Conservation (phyloP, 2,113 vertebrate species). For the Pao palembangensis region DNA sequence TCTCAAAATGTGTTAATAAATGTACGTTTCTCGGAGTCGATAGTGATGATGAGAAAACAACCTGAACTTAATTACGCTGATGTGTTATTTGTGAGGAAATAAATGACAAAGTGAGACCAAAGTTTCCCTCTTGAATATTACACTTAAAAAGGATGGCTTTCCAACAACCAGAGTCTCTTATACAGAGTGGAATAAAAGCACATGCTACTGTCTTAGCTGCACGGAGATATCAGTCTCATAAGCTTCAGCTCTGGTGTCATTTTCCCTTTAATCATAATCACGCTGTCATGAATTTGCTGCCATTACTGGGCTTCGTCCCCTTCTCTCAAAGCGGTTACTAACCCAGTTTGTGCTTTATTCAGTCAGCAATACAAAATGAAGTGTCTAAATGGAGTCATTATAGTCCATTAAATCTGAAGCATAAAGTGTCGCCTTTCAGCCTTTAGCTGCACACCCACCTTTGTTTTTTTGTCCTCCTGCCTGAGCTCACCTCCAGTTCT, state of each 20-base stretch:
- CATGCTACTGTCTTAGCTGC: slow-evolving; percentile 4
- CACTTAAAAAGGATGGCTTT: no score
- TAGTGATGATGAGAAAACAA: no score
- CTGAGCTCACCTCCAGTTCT: slow-evolving; percentile 9
- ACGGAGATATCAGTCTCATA: slow-evolving; percentile 26
- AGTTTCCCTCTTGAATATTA: no score
- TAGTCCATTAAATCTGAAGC: slow-evolving; percentile 61
- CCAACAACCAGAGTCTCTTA: no score
- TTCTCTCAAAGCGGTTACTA: slow-evolving; percentile 40
- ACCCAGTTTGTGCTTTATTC: slow-evolving; percentile 61
- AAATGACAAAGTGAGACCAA: no score
- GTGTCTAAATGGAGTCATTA: slow-evolving; percentile 61
- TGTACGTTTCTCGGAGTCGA: no score
- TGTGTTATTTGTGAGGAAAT: no score
- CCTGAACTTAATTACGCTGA: no score
- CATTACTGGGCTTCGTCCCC: slow-evolving; percentile 45
- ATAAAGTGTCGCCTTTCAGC: slow-evolving; percentile 25
- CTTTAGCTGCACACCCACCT: slow-evolving; percentile 25
- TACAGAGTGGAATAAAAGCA: no score
- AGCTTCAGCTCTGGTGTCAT: slow-evolving; percentile 40
- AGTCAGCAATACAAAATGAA: slow-evolving; percentile 46
- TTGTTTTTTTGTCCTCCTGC: slow-evolving; percentile 12
- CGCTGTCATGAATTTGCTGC: slow-evolving; percentile 41
- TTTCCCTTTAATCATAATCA: slow-evolving; percentile 43
- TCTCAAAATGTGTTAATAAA: no score